Evolutionary conservation across 2,888 invertebrate genomes (phyloP), one percentile per base, ranked within the genome.

Genomic region (Oscheius sp.): DNA sequence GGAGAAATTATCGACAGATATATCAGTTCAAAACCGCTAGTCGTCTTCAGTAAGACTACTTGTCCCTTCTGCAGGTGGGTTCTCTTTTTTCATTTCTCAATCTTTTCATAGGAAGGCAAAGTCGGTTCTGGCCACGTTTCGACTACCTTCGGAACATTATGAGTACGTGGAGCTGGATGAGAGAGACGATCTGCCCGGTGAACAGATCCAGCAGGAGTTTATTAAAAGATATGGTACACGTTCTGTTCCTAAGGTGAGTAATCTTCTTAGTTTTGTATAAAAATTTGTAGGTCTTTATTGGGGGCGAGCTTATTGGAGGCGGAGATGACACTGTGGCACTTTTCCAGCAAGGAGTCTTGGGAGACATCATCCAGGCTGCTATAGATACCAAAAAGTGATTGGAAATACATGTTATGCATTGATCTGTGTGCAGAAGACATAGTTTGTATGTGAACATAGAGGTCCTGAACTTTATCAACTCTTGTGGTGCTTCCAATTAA

Each of bases 121-220:
- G 29, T 70, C 70, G 3, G 53, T 59, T 3, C 53, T 74, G 53
- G 70, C 74, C 3, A 74, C 74, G 2, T 74, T 70, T 35, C 74
- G 74, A 13, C 70, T 74, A 7, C 9, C 33, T 11, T 11, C 70
- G 21, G 37, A 50, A 5, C n/a, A 59, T 9, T 74, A 33, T 32
- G 59, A 57, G n/a, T 74, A 74, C 47, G 50, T 74, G n/a, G 74
- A 74, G 33, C 50, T 74, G 51, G 74, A 74, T 21, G 73, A 73
- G 59, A 35, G 70, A 33, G 74, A 74, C 42, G 74, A 74, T 1
- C 65, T 65, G 29, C 66, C 66, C 33, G 74, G 68, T 9, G 70
- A 74, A 35, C 51, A 21, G 48, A 70, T 74, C 29, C 74, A 74
- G 32, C 51, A 58, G 10, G 74, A 70, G 29, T 74, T 74, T 42